phyloP scores from a whole-genome alignment of 1,140 invertebrate species.

The Choristoneura fumiferana region DNA sequence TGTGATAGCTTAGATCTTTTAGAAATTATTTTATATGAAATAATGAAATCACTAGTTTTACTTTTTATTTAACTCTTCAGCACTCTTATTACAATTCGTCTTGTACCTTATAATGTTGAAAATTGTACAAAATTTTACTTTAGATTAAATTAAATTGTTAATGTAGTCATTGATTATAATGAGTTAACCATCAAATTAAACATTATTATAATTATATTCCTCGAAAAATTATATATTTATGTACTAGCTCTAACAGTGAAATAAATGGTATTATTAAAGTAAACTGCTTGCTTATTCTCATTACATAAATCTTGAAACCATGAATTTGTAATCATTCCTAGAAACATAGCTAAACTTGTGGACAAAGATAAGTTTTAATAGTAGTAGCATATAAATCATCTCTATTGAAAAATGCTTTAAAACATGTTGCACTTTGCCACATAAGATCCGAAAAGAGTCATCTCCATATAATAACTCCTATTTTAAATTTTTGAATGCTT shows the following conservation, averaged over 20 bases:
- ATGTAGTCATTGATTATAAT: conserved; percentile 56
- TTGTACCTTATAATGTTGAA: conserved; percentile 42
- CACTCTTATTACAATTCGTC: conserved; percentile 39
- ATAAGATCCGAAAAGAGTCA: too few species aligned
- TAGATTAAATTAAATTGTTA: conserved; percentile 45
- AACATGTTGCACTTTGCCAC: too few species aligned
- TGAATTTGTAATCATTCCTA: too few species aligned
- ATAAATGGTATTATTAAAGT: conserved; percentile 67
- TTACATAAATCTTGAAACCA: not conserved
- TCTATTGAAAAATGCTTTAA: too few species aligned
- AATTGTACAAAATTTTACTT: conserved; percentile 68
- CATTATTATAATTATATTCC: conserved; percentile 42
- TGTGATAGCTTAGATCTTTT: conserved; percentile 74
- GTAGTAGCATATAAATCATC: too few species aligned
- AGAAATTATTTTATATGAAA: conserved; percentile 46
- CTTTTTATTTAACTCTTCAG: conserved; percentile 49
- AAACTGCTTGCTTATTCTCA: conserved; percentile 25
- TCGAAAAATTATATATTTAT: conserved; percentile 64
- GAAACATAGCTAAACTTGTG: too few species aligned
- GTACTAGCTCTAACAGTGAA: conserved; percentile 66
- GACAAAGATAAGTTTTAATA: too few species aligned
- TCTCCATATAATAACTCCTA: too few species aligned
- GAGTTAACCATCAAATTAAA: conserved; percentile 65
- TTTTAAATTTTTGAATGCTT: too few species aligned
- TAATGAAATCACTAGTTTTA: conserved; percentile 44